Base-by-base conservation (phyloP, 2,888 invertebrate genomes). In the Autographa gamma region DNA sequence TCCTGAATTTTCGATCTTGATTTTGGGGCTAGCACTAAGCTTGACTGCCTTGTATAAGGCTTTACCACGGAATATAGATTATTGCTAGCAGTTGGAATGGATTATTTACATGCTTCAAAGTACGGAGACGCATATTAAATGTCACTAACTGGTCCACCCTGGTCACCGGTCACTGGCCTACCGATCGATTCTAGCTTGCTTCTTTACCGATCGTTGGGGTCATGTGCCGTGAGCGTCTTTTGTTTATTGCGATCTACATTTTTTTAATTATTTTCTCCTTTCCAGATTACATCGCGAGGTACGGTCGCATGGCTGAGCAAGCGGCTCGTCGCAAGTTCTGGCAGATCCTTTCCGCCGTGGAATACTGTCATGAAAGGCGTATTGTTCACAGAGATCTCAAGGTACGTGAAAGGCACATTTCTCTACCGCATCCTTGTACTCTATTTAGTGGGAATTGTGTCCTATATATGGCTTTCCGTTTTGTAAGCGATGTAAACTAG, bases 361-460 rank as follows among this genome's bases (percentile, higher is more conserved):
- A 99, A 92, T 99, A 99, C 93, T 99, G 99, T 91, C 99, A 99
- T 93, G 98, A 97, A 85, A 97, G 98, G 88, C 97, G 98, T 88
- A 98, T 99, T 88, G 99, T 99, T 67, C 99, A 99, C 95, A 97
- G 99, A 91, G 99, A 99, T 96, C 97, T 99, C 90, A 99, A 99
- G 97, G 97, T 97, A 91, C 88, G 88, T 78, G 16, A 16, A 52
- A 13, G 16, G 16, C n/a, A 48, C 38, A 38, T 11, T 11, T 38
- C 11, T 38, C 38, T 48, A 6, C n/a, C n/a, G n/a, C n/a, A n/a
- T 48, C 16, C n/a, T n/a, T 3, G n/a, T 48, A 1, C 48, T 48
- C 7, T n/a, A 48, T 48, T 11, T 41, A n/a, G 6, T 7, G n/a
- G n/a, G 48, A 2, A 48, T 14, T 13, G 41, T 43, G 43, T 3